Evolutionary conservation across 2,797 vertebrate species (phyloP), one percentile per base, ranked within the genome.

Genomic region (Malacoctenus gilli): DNA sequence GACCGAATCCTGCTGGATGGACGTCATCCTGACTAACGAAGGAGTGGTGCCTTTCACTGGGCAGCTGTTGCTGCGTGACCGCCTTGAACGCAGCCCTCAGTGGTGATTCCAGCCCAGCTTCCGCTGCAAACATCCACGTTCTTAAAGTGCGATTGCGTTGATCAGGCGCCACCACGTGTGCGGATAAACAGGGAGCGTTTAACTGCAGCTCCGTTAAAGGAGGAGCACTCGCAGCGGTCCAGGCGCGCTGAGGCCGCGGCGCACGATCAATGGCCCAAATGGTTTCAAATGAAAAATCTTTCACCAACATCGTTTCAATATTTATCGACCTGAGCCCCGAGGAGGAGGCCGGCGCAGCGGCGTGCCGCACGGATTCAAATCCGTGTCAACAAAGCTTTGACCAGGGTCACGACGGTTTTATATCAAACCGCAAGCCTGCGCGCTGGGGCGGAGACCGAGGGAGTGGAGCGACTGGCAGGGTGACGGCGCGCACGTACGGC

Each of bases 201-300:
- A 28, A n/a, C 5, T 9, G 25, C 25, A n/a, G n/a, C n/a, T n/a
- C n/a, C n/a, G n/a, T n/a, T n/a, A n/a, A n/a, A n/a, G n/a, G n/a
- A n/a, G n/a, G n/a, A n/a, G n/a, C n/a, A n/a, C n/a, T n/a, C n/a
- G n/a, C n/a, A n/a, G n/a, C n/a, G n/a, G n/a, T n/a, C 39, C n/a
- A 16, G 35, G 20, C 32, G 31, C n/a, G 35, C 22, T 23, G 35
- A n/a, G 9, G 28, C 54, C 60, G 35, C 64, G 54, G 54, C 53
- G 51, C 19, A 13, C n/a, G 74, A 80, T 80, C 77, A 72, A 80
- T 77, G 53, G 53, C 19, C 62, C 67, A 80, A 83, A 87, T 78
- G 72, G 67, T 30, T 48, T 69, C 51, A 81, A 76, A 82, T 80
- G 60, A 79, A 85, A n/a, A 83, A 77, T 77, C 66, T 72, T 77